Evolutionary conservation across 2,888 invertebrate species (phyloP), one percentile per base, ranked within the genome.

Genomic region (Teleiodes luculella): DNA sequence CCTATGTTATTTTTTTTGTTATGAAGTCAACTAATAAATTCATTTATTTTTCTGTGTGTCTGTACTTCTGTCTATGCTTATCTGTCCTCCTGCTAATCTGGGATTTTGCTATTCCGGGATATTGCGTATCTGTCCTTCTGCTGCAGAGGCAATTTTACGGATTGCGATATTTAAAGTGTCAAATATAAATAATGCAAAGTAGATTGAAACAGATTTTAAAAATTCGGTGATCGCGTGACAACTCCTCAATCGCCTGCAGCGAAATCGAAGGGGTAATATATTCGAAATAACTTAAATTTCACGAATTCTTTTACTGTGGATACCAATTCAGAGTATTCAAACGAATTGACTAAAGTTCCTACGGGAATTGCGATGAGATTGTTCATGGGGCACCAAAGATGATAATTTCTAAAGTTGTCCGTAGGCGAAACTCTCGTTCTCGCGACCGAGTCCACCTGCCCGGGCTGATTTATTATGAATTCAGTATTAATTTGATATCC

Each of bases 401-500:
- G 85, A 86, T 88, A 82, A 87, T 87, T 85, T 85, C 81, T 77
- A 77, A 85, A 84, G 80, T 70, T 80, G 68, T 80, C 88, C 88
- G 78, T 78, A 86, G 89, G 89, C 88, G 64, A 85, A 80, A 82
- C 74, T 80, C 77, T 78, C 76, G 74, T 76, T 80, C 79, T 78
- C 75, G 78, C 76, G 76, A 80, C 78, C 73, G 68, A 75, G 77
- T 86, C 85, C 89, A 88, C 89, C 89, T 89, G 89, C 88, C 85
- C 74, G 67, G 69, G 82, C 83, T 88, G 89, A 89, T 89, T 89
- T 89, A 89, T 89, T 87, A 88, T 86, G 87, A 83, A 89, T 88
- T 88, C 88, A 86, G 81, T 85, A 89, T 87, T 89, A 89, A 89
- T 89, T 88, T 88, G 88, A 88, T 89, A 88, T 88, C 82, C 89